Evolutionary conservation across 2,888 invertebrate species (phyloP).

Genomic region (Ophion ellenae): DNA sequence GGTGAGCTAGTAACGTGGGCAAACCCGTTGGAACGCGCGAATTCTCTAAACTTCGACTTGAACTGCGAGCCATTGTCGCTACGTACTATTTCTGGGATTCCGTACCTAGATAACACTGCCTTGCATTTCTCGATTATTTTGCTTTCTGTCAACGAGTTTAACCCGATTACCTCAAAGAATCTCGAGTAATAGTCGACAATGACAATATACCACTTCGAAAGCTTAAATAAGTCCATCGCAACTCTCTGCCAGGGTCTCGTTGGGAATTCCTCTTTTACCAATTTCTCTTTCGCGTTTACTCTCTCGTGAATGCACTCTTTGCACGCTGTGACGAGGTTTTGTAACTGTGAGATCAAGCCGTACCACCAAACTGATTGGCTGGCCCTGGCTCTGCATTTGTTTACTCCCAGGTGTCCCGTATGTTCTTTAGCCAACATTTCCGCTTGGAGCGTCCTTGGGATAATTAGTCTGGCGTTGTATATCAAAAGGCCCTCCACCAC

Average conservation of each 20-base stretch:
- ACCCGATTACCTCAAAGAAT: too few species aligned
- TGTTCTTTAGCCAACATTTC: conserved; percentile 68
- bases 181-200: too few species aligned
- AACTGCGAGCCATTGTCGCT: conserved; percentile 69
- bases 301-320: too few species aligned
- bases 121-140: conserved; percentile 24
- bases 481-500: conserved; percentile 56
- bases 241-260: conserved; percentile 60
- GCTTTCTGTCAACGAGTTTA: conserved; percentile 1
- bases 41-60: conserved; percentile 29
- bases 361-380: too few species aligned
- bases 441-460: conserved; percentile 55
- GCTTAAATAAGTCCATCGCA: background rate
- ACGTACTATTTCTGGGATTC: conserved; percentile 69
- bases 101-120: conserved; percentile 51
- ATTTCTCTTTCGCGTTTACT: background rate
- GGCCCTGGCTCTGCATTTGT: conserved; percentile 63
- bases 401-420: conserved; percentile 54
- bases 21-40: conserved; percentile 36
- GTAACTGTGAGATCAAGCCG: too few species aligned
- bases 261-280: conserved; percentile 61
- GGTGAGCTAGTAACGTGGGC: conserved; percentile 39
- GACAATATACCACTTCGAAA: too few species aligned
- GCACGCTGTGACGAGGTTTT: too few species aligned
- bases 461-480: conserved; percentile 59